Evolutionary conservation across 1,140 invertebrate species (phyloP), one percentile per base, ranked within the genome.

Genomic region (Solen grandis): DNA sequence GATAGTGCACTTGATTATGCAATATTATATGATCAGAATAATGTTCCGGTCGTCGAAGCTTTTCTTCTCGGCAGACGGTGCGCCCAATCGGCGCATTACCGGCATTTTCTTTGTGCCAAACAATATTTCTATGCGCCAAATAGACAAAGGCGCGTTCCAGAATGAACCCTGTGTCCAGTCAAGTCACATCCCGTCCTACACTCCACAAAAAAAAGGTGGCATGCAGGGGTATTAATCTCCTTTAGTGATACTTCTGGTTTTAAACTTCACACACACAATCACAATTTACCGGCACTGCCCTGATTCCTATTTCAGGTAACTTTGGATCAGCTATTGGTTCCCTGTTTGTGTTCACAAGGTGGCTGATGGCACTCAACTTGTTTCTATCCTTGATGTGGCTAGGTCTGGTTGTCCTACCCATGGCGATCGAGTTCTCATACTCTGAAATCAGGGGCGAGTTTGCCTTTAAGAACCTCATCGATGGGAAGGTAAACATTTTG

Each of bases 291-390:
- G n/a, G n/a, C n/a, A 50, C n/a, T 50, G n/a, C 46, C 10, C 10
- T 13, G 10, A 50, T 72, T 36, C 65, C 0, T 69, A 35, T 82
- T 78, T 3, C 59, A 86, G 86, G 86, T 85, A 84, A 86, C 54
- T 88, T 84, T 85, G 86, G 86, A 16, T 88, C 86, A 59, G 82
- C 85, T 27, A 83, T 88, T 59, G 86, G 84, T 25, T 82, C 87
- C 3, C 41, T 88, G 13, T 86, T 88, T 78, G 72, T 86, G 5
- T 88, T 86, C 65, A 77, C 62, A 19, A 66, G 85, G 72, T 88
- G 87, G 87, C 59, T 86, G 8, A 50, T 88, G 19, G 31, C 75
- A 13, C 36, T 85, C 52, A 86, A 88, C 25, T n/a, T 84, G 13
- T 52, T 75, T 10, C 78, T 88, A 10, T 59, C 80, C n/a, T 1